Evolutionary conservation across 2,888 invertebrate genomes (phyloP), one percentile per base, ranked within the genome.

Genomic region (Himalopsyche japonica): DNA sequence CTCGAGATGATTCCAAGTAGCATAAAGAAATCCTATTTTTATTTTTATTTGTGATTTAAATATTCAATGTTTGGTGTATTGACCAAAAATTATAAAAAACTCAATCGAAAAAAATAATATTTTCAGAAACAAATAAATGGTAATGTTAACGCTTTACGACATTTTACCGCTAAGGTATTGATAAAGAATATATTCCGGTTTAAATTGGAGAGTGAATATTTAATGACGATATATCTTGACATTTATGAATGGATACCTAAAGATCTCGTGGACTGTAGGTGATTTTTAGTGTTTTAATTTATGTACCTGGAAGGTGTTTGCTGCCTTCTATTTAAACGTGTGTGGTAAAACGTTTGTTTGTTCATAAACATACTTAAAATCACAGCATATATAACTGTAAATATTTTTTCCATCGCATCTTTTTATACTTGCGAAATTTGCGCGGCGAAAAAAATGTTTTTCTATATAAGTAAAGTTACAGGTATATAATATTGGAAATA

Each of bases 271-370:
- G 85, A 81, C 79, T 82, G 84, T 82, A 86, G 85, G 86, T 85
- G 85, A 86, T 85, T 86, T 84, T 86, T 82, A 86, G 86, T 84
- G 86, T 86, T 86, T 86, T 86, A 86, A 86, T 86, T 86, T 86
- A 86, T 86, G 86, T 84, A 79, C 80, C 47, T 80, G 76, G 76
- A 80, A 83, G 83, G 83, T 80, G 86, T 86, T 84, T 84, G 82
- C 77, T 86, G 70, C 80, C 78, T 82, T 86, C 82, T 77, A 78
- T 30, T 57, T 84, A 47, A 30, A 82, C 84, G 86, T 84, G 86
- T 86, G 86, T 86, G 86, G 86, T 83, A 83, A 81, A 70, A 76
- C 76, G 81, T 79, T 81, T 81, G 86, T 81, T 84, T 82, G 76
- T 76, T 77, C 83, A 85, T 85, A 85, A 85, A 82, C 81, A 83